Base-by-base conservation (phyloP, 2,797 vertebrate genomes). In the Loris lydekkerianus region DNA sequence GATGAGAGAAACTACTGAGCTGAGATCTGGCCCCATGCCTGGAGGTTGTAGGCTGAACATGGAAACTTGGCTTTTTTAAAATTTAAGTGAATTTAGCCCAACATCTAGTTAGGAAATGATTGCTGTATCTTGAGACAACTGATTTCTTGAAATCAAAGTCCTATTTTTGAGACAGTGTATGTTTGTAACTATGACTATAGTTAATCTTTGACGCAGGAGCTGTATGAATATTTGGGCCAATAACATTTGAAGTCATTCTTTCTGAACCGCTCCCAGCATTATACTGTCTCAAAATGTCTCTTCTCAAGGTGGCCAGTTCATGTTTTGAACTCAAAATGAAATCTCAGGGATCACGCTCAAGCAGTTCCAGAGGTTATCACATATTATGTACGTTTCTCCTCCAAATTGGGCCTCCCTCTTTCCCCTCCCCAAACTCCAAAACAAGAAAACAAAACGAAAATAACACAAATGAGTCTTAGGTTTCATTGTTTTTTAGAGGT, bases 341-440 rank as follows among this genome's bases (percentile, higher is more conserved):
- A 69, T 84, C 84, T 78, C 21, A 58, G 53, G 53, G 53, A n/a
- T 40, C 69, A 46, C 25, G 60, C 40, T n/a, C 9, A 84, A 72
- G 34, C 25, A 43, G 72, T 89, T 78, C 72, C 37, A 27, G n/a
- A 49, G 37, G 53, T 60, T 60, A 67, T 65, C 72, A 46, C n/a
- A 46, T 21, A 37, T 67, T 67, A 49, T 10, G 7, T 49, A 34
- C 27, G 1, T 75, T 40, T 14, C 8, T 13, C 11, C 23, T 27
- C 69, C n/a, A 67, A 56, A n/a, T 37, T 2, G 80, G 90, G 97
- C 96, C 97, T 97, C 98, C 95, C 94, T 53, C 2, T 43, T 86
- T n/a, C 69, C 89, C 73, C 63, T 73, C 87, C 69, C 86, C 46
- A 31, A 86, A 95, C 89, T 97, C 82, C 73, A 27, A 73, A 94